These are phyloP conservation scores for Hedya salicella DNA, from an alignment of 2,888 invertebrate species.

Conservation along the genomic window DNA sequence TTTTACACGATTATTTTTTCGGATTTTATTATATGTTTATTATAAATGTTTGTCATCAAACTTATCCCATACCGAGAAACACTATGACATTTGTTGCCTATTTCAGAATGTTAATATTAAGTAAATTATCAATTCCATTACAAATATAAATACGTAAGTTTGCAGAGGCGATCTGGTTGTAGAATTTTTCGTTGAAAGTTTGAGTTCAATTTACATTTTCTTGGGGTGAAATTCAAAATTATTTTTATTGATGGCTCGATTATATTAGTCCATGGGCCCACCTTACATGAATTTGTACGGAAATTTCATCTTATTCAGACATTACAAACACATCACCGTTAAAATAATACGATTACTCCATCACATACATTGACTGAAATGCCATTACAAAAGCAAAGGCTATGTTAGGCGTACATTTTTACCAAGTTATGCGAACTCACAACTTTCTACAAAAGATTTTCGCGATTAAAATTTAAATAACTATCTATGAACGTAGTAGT, in stretches of 20 bases:
- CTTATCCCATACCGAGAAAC: background rate
- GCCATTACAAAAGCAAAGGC: no score
- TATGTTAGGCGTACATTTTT: no score
- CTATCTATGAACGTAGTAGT: slow-evolving; percentile 12
- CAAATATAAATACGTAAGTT: background rate
- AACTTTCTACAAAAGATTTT: background rate
- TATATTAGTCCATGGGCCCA: no score
- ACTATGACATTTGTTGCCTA: background rate
- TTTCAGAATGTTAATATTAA: background rate
- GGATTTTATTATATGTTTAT: background rate
- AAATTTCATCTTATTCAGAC: no score
- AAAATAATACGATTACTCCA: no score
- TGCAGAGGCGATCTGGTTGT: background rate
- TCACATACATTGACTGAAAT: no score
- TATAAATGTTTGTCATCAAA: background rate
- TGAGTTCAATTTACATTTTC: no score
- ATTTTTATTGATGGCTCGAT: no score
- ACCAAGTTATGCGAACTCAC: no score
- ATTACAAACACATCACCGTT: no score
- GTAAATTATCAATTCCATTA: slow-evolving; percentile 3
- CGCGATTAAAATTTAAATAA: background rate
- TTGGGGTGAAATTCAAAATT: no score
- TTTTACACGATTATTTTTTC: background rate
- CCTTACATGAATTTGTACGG: no score
- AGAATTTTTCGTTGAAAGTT: background rate